Conservation (phyloP, 2,888 invertebrate species). For the Mimas tiliae region DNA sequence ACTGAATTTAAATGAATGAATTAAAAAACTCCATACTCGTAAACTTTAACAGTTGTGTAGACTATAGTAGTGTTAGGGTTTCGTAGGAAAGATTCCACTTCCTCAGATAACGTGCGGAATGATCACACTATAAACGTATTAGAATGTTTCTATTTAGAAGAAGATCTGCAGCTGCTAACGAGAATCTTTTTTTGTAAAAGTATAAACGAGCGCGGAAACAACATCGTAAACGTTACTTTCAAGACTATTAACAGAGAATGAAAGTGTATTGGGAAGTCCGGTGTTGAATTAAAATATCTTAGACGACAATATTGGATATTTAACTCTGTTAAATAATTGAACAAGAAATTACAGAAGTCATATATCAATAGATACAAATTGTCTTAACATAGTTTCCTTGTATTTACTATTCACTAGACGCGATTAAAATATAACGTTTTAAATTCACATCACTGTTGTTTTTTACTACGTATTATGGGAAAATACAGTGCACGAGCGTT, state of each 20-base stretch:
- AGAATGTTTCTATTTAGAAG: background rate
- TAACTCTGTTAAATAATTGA: background rate
- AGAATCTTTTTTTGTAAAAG: background rate
- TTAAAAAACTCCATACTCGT: no score
- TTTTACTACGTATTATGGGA: constrained; percentile 17
- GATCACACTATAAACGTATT: background rate
- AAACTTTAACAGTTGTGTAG: no score
- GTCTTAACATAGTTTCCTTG: constrained; percentile 15
- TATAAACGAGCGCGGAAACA: background rate
- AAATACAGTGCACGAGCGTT: background rate
- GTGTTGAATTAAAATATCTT: no score
- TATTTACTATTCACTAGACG: constrained; percentile 18
- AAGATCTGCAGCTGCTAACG: background rate
- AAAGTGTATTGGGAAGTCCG: background rate
- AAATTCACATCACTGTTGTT: constrained; percentile 22
- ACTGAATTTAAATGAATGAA: no score
- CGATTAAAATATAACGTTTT: constrained; percentile 7
- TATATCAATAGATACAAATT: constrained; percentile 20
- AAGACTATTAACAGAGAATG: background rate
- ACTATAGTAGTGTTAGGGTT: no score
- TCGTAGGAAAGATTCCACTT: no score
- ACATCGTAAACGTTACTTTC: background rate
- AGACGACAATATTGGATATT: background rate
- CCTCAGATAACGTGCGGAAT: no score
- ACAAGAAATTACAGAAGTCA: constrained; percentile 3